phyloP scores from a whole-genome alignment of 2,797 vertebrate genomes.

The Urocyon cinereoargenteus region DNA sequence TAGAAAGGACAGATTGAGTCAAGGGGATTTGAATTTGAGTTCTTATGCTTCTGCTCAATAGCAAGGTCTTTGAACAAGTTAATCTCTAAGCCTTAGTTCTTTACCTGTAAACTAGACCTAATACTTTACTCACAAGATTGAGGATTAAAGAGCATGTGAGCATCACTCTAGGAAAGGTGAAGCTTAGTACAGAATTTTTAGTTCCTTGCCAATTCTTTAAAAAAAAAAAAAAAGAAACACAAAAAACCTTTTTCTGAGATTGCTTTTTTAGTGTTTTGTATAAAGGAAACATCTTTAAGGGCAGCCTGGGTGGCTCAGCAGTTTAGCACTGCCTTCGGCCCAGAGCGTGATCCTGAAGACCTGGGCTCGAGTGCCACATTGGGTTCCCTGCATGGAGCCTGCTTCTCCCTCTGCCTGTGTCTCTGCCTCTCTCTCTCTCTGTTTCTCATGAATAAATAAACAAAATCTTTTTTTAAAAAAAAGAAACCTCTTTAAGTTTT shows the following conservation, averaged over 20 bases:
- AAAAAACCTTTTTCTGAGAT: conserved; percentile 2
- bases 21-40: conserved; percentile 33
- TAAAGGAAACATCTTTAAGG: conserved; percentile 16
- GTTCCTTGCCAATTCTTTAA: conserved; percentile 22
- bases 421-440: too few relatives aligned
- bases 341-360: too few relatives aligned
- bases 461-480: background rate
- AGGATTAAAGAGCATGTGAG: background rate
- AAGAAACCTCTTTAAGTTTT: conserved; percentile 23
- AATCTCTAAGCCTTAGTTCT: conserved; percentile 25
- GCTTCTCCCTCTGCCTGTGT: too few relatives aligned
- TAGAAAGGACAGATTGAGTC: background rate
- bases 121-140: background rate
- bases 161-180: conserved; percentile 45
- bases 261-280: background rate
- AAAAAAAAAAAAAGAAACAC: background rate
- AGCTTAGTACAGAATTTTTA: conserved; percentile 23
- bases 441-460: too few relatives aligned
- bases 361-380: too few relatives aligned
- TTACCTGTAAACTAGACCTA: conserved; percentile 34
- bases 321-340: too few relatives aligned
- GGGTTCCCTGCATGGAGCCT: too few relatives aligned
- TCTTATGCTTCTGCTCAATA: background rate
- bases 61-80: background rate
- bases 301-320: too few relatives aligned